Conservation (phyloP, 2,888 invertebrate genomes). For the Tuta absoluta region DNA sequence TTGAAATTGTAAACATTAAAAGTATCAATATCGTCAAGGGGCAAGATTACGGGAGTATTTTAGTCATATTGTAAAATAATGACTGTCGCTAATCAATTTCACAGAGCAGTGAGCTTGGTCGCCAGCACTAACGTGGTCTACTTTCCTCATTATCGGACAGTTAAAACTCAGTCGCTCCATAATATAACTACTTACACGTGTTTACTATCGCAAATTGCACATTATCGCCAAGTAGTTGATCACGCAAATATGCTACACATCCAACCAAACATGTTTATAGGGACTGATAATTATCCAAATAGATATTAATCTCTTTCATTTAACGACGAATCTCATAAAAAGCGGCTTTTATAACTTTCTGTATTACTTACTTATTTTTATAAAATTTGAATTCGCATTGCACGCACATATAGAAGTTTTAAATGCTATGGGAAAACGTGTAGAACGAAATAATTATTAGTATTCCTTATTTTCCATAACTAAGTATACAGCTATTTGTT, state of each 20-base stretch:
- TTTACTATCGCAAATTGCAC: slow-evolving; percentile 10
- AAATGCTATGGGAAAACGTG: no score
- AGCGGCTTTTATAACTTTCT: no score
- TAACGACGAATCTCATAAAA: no score
- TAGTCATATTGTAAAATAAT: background rate
- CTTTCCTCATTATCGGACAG: background rate
- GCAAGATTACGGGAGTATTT: background rate
- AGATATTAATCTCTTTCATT: no score
- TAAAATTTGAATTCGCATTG: no score
- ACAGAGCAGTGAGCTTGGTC: background rate
- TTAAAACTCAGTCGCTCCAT: background rate
- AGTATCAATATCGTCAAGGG: no score
- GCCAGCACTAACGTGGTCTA: background rate
- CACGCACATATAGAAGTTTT: no score
- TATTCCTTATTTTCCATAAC: no score
- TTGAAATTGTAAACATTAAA: no score
- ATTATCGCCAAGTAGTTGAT: background rate
- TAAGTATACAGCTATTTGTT: no score
- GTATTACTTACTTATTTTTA: no score
- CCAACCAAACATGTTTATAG: background rate
- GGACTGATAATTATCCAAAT: background rate
- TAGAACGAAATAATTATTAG: no score
- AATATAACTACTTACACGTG: background rate
- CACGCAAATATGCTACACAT: background rate
- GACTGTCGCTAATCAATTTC: background rate